Evolutionary conservation across 2,888 invertebrate species (phyloP), one percentile per base, ranked within the genome.

Genomic region (Antitype chi): DNA sequence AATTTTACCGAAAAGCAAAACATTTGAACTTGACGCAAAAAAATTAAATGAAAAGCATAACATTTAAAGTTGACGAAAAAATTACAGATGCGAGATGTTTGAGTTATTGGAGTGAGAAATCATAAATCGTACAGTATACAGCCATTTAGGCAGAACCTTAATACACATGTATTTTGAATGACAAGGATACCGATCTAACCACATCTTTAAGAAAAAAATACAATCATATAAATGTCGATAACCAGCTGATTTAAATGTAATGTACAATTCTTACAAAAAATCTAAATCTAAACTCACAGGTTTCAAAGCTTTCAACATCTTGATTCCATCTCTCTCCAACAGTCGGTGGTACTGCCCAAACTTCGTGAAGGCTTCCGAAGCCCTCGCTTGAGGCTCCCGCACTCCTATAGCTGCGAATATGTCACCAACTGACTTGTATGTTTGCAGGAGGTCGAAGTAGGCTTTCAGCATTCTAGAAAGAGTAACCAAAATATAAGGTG

Each of bases 401-500:
- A 99, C 99, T 1, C 99, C 99, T 83, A 99, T 99, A 20, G 98
- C 98, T 1, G 99, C 98, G 95, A 99, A 99, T 52, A 99, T 98
- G 91, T 99, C 99, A 0, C 99, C 99, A 94, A 99, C 98, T 1
- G 98, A 98, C 97, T 97, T 97, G 90, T 99, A 98, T 0, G 99
- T 98, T 95, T 98, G 98, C 7, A 99, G 97, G 0, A 99, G 96
- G 91, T 99, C 99, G 93, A 99, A 98, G 92, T 99, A 99, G 0
- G 99, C 98, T 93, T 98, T 97, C 0, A 97, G 89, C 97, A 97
- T 97, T 86, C 97, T 71, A 20, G n/a, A 20, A 63, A 9, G 1
- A 38, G 38, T 38, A n/a, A 53, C 53, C 23, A 53, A 53, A 23
- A 53, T 32, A 4, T 32, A 4, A 2, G 4, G 32, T 32, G 32